Conservation (phyloP, 2,113 vertebrate species). For the Syrrhaptes paradoxus region DNA sequence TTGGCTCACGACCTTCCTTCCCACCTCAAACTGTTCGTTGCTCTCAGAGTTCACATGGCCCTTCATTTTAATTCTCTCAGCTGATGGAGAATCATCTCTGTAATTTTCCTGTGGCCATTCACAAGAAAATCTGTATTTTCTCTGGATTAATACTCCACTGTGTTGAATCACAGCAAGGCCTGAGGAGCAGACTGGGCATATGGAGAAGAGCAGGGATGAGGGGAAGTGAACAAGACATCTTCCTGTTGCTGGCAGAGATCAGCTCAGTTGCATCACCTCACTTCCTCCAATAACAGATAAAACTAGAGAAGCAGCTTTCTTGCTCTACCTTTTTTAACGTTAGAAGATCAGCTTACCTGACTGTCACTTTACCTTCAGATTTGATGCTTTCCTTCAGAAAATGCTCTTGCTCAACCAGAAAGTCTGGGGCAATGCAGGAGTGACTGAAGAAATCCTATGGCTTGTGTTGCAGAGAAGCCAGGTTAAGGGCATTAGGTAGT, state of each 20-base stretch:
- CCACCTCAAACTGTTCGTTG: background rate
- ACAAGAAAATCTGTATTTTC: background rate
- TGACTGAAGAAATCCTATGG: background rate
- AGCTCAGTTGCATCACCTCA: background rate
- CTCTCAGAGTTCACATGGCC: background rate
- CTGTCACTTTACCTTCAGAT: background rate
- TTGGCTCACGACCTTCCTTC: background rate
- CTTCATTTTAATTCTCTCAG: background rate
- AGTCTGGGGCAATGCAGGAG: background rate
- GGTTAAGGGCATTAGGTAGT: background rate
- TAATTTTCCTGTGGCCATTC: background rate
- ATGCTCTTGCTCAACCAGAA: background rate
- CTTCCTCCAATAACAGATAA: background rate
- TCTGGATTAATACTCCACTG: background rate
- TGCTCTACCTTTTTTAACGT: background rate
- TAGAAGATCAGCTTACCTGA: background rate
- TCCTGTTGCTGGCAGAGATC: background rate
- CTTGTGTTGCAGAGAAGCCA: background rate
- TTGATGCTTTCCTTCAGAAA: background rate
- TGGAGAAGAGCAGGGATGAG: background rate
- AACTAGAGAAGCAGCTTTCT: background rate
- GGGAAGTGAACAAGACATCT: background rate
- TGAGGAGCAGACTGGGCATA: background rate
- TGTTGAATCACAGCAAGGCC: background rate
- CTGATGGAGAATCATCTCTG: background rate